These are phyloP conservation scores for Phalanger gymnotis DNA, from an alignment of 2,797 vertebrate genomes.

Conservation along the genomic window DNA sequence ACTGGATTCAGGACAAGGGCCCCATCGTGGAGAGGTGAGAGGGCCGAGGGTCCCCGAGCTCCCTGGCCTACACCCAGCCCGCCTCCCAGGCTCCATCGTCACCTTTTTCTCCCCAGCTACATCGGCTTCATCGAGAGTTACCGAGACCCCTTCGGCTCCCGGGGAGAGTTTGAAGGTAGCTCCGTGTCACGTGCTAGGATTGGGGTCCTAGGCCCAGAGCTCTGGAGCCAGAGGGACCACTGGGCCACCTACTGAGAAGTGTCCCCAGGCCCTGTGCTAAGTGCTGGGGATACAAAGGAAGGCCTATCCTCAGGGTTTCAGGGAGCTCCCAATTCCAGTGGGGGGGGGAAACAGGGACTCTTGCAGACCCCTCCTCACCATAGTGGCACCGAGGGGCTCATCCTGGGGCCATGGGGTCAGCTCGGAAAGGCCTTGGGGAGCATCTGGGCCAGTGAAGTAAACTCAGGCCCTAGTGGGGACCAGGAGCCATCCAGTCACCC, in stretches of 20 bases:
- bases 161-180: conserved; percentile 96
- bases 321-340: background rate
- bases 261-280: background rate
- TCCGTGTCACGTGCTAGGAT: background rate
- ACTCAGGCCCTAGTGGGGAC: background rate
- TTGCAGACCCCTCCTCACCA: too few species aligned
- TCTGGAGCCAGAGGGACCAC: background rate
- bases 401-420: background rate
- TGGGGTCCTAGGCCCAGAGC: too few species aligned
- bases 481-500: too few species aligned
- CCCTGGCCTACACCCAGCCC: rapidly evolving
- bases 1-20: conserved; percentile 95
- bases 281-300: background rate
- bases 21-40: conserved; percentile 94
- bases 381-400: background rate
- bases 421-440: background rate
- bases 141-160: conserved; percentile 94
- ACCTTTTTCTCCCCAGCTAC: conserved; percentile 85
- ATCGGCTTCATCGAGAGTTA: conserved; percentile 98
- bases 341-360: background rate
- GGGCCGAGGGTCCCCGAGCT: rapidly evolving
- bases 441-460: too few species aligned
- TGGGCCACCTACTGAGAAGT: background rate
- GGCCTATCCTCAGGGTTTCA: background rate
- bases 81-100: background rate